A percentile compares a stretch with the other conserved stretches of the same genome.
Conservation (phyloP, 2,888 invertebrate species). For the Diarsia brunnea region DNA sequence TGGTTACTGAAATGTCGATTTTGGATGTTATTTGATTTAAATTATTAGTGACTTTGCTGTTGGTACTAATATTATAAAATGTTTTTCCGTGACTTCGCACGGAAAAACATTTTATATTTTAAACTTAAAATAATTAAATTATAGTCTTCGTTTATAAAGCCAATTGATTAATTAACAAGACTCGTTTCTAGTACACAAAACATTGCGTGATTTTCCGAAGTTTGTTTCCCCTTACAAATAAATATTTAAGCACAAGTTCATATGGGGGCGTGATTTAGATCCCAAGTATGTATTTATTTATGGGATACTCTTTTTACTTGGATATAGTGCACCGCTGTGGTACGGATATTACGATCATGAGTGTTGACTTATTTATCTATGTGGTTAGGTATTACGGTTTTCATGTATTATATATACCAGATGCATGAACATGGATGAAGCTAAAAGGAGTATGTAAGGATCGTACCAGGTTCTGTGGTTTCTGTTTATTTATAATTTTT, state of each 20-base stretch:
- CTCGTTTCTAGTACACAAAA: neutral
- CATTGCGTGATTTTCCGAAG: conserved; percentile 14
- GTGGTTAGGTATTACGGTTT: neutral
- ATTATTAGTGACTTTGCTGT: too few relatives aligned
- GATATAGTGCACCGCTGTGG: conserved; percentile 3
- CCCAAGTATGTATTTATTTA: conserved; percentile 39
- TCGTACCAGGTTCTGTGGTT: too few relatives aligned
- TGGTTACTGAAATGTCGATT: too few relatives aligned
- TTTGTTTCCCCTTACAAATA: conserved; percentile 22
- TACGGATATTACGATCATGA: conserved; percentile 22
- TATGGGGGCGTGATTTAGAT: conserved; percentile 18
- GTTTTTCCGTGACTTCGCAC: too few relatives aligned
- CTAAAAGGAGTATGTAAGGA: neutral
- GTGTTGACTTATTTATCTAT: conserved; percentile 25
- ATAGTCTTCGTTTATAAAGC: neutral
- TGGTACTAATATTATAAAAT: too few relatives aligned
- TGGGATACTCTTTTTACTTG: conserved; percentile 20
- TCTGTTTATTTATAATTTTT: too few relatives aligned
- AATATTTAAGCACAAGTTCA: conserved; percentile 43
- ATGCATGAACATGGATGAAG: too few relatives aligned
- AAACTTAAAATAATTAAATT: too few relatives aligned
- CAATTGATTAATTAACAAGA: conserved; percentile 11
- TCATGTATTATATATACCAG: neutral
- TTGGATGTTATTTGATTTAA: too few relatives aligned
- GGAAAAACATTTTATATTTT: too few relatives aligned